Base-by-base conservation (phyloP, 2,113 vertebrate genomes). In the Callaeas wilsoni region DNA sequence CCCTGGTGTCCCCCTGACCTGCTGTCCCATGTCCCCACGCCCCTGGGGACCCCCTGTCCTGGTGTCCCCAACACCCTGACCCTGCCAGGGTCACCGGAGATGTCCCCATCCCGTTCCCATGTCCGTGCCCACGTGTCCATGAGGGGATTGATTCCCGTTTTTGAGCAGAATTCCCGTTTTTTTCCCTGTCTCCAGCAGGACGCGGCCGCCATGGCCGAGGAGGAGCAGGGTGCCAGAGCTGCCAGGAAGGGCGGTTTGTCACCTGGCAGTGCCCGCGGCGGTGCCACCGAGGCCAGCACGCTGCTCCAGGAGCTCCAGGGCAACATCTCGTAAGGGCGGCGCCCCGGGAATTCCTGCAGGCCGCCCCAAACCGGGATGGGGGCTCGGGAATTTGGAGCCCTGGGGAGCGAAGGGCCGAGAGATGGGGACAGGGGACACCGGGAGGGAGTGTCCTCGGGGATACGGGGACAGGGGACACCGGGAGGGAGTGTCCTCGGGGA, bases 231-330 rank as follows among this genome's bases (percentile, higher is more conserved):
- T 3, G 1, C 56, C 52, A 26, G 8, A 5, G 52, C 19, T 1
- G 0, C 35, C 94, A 50, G 26, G 18, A 95, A 35, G 90, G 95
- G 63, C n/a, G 20, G 64, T 17, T 46, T 79, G 86, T 85, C 89
- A 0, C 67, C 94, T 4, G 7, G 64, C 20, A 5, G 44, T 22
- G 60, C 44, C 15, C 92, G 47, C 71, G 73, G 57, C 62, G 1
- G 79, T 52, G 3, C 39, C 6, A 15, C 67, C 1, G 92, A 95
- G 76, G 41, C 87, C 1, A 86, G 76, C 94, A 86, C 76, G 3
- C 53, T 96, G 80, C 94, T 96, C 26, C 94, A 95, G 90, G 84
- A 91, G 76, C 92, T 96, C 20, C 53, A 8, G 17, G 14, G 90
- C 71, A 80, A 4, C 90, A 94, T 96, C 92, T 95, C 94, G 95